Percentiles rank a stretch among this genome's conserved stretches.
Conservation (phyloP, 2,888 invertebrate species). For the Tetranychus truncatus region DNA sequence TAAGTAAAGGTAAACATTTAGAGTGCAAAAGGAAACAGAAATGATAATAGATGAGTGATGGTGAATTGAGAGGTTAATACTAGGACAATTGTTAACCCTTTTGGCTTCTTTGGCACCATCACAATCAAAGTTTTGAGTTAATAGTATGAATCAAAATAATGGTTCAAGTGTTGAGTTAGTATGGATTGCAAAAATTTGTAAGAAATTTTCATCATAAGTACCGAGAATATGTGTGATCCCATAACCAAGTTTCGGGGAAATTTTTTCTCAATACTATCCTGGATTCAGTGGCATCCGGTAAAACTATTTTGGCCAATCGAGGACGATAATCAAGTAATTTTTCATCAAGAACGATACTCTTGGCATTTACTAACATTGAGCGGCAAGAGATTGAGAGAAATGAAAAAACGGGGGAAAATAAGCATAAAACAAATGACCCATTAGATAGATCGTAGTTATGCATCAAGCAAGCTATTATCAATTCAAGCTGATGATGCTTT, state of each 20-base stretch:
- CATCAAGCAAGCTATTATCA: background rate
- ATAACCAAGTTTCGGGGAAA: constrained; percentile 56
- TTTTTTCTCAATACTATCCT: constrained; percentile 36
- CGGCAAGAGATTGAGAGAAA: background rate
- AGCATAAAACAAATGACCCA: background rate
- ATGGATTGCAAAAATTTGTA: background rate
- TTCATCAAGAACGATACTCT: constrained; percentile 24
- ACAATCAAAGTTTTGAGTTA: too few species aligned
- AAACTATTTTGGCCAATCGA: constrained; percentile 25
- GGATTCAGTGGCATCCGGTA: constrained; percentile 26
- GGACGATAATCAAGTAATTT: constrained; percentile 25
- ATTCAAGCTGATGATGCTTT: background rate
- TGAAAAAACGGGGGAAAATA: background rate
- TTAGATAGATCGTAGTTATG: background rate
- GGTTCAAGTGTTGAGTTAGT: too few species aligned
- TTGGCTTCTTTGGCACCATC: too few species aligned
- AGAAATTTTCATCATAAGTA: constrained; percentile 30
- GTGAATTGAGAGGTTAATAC: too few species aligned
- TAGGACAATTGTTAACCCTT: too few species aligned
- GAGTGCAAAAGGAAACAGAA: too few species aligned
- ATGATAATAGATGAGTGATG: too few species aligned
- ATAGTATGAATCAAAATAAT: too few species aligned
- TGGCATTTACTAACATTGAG: background rate
- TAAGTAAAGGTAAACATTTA: too few species aligned
- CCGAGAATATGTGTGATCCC: constrained; percentile 44